Conservation (phyloP, 2,797 vertebrate species). For the Sebastes hubbsi region DNA sequence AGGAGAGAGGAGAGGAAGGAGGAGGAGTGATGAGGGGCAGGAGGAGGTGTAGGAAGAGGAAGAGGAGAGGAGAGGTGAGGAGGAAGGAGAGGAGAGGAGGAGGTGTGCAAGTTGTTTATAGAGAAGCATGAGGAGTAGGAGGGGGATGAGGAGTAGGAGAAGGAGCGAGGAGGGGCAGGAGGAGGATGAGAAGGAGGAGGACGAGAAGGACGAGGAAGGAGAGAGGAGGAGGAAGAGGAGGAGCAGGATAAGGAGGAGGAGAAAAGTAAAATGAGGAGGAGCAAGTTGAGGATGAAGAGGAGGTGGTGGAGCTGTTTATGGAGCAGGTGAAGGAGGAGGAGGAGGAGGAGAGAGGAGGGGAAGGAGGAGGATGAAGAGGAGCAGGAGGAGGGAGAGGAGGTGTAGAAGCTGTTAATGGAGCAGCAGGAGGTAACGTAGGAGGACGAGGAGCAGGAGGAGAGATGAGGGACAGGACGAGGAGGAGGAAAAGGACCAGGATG, state of each 20-base stretch:
- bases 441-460: neutral
- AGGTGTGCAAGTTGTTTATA: neutral
- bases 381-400: neutral
- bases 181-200: neutral
- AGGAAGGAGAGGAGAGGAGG: neutral
- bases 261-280: neutral
- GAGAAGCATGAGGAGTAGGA: neutral
- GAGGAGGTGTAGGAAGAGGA: too few relatives aligned
- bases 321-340: neutral
- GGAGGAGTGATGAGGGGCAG: neutral
- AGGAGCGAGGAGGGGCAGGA: too few relatives aligned
- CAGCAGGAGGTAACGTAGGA: rapidly evolving
- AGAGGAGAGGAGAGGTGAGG: too few relatives aligned
- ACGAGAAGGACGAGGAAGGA: neutral
- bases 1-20: neutral
- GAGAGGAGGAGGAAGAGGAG: neutral
- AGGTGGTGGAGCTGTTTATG: neutral
- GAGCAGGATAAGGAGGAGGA: neutral
- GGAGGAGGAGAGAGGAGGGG: too few relatives aligned
- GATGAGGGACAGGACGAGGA: neutral
- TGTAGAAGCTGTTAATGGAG: neutral
- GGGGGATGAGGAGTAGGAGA: too few relatives aligned
- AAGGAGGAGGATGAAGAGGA: neutral
- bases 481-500: neutral
- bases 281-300: neutral